Evolutionary conservation across 2,113 vertebrate genomes (phyloP).

Genomic region (Centrocercus urophasianus): DNA sequence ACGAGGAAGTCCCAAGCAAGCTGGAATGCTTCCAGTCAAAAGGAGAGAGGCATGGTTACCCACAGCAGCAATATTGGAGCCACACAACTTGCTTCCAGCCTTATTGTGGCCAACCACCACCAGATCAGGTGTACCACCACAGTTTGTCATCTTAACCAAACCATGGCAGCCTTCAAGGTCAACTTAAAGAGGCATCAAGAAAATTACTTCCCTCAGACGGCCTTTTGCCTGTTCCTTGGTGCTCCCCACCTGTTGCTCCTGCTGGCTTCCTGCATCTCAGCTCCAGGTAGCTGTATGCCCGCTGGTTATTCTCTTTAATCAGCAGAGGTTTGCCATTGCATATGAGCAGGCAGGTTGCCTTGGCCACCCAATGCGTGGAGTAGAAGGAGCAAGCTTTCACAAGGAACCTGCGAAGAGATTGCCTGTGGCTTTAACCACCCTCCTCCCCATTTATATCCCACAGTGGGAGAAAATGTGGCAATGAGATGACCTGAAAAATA

Average conservation of each 20-base stretch:
- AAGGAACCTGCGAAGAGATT: slow-evolving; percentile 63
- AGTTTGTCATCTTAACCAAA: neutral
- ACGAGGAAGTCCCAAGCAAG: slow-evolving; percentile 71
- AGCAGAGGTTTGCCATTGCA: slow-evolving; percentile 69
- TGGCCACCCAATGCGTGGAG: slow-evolving; percentile 72
- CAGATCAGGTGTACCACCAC: neutral
- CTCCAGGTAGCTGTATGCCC: slow-evolving; percentile 74
- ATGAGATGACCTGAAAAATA: neutral
- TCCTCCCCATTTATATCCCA: neutral
- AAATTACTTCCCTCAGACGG: fast-evolving
- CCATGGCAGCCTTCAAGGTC: neutral
- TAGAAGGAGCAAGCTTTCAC: slow-evolving; percentile 79
- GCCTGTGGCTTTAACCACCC: neutral
- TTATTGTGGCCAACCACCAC: no score
- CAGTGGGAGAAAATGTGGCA: fast-evolving
- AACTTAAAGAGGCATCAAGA: neutral
- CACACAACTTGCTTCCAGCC: fast-evolving
- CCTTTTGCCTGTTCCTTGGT: neutral
- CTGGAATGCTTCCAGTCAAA: slow-evolving; percentile 49
- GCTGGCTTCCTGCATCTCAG: slow-evolving; percentile 69
- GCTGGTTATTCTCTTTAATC: slow-evolving; percentile 65
- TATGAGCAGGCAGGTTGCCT: slow-evolving; percentile 64
- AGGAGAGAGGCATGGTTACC: neutral
- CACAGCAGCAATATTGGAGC: fast-evolving
- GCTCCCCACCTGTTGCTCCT: slow-evolving; percentile 18